A percentile compares a stretch with the other conserved stretches of the same genome.
These are phyloP conservation scores for Drosophila gaucha DNA, from an alignment of 2,888 invertebrate genomes.

Conservation along the genomic window DNA sequence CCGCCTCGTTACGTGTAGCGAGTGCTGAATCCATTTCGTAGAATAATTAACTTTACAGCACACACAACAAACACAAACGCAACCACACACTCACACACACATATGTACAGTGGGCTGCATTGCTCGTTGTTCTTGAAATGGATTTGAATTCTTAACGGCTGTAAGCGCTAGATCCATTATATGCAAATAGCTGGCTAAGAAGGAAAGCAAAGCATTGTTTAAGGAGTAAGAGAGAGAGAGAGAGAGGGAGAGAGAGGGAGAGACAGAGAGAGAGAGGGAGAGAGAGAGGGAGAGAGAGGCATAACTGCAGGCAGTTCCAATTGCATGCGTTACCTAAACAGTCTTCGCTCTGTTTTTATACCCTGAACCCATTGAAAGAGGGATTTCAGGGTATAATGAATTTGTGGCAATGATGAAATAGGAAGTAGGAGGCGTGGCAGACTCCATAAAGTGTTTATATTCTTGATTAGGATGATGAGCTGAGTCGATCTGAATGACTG, in stretches of 20 bases:
- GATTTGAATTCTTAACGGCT: constrained; percentile 12
- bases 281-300: background rate
- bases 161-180: constrained; percentile 25
- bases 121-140: constrained; percentile 27
- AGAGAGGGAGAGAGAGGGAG: background rate
- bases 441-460: too few relatives aligned
- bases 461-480: too few relatives aligned
- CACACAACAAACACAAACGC: constrained; percentile 13
- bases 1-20: constrained; percentile 58
- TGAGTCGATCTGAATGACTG: too few relatives aligned
- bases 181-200: background rate
- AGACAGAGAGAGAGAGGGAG: background rate
- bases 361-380: too few relatives aligned
- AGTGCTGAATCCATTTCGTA: constrained; percentile 60
- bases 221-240: background rate
- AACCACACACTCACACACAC: background rate
- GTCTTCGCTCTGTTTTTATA: too few relatives aligned
- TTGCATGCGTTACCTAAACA: constrained; percentile 17
- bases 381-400: too few relatives aligned
- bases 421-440: too few relatives aligned
- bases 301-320: background rate
- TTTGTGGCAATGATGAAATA: too few relatives aligned
- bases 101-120: constrained; percentile 19
- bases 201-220: too few relatives aligned
- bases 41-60: constrained; percentile 66